Evolutionary conservation across 2,888 invertebrate species (phyloP).

Genomic region (Tachina grossa): DNA sequence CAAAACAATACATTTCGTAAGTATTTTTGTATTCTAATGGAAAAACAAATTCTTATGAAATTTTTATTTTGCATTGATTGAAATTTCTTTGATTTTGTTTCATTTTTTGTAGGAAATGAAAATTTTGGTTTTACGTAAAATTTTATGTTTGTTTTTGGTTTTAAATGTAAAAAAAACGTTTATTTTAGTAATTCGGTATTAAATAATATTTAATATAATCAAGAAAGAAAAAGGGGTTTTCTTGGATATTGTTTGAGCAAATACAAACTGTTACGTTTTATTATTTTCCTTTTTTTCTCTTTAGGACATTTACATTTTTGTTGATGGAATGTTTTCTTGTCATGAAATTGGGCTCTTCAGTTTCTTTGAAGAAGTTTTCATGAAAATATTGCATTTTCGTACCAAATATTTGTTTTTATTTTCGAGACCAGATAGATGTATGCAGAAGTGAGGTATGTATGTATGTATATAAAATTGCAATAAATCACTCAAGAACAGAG

Average conservation of each 20-base stretch:
- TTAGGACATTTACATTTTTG: constrained; percentile 26
- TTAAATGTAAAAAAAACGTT: not conserved
- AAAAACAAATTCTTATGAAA: not conserved
- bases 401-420: not conserved
- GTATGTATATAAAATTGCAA: too few species aligned
- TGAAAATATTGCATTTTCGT: not conserved
- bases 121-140: constrained; percentile 25
- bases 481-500: too few species aligned
- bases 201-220: constrained; percentile 2
- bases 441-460: too few species aligned
- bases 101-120: not conserved
- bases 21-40: constrained; percentile 15
- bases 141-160: constrained; percentile 29
- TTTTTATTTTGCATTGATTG: constrained; percentile 36
- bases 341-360: constrained; percentile 26
- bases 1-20: constrained; percentile 57
- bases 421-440: too few species aligned
- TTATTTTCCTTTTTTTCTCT: not conserved
- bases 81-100: constrained; percentile 16
- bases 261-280: not conserved
- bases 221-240: not conserved
- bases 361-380: not conserved
- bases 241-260: not conserved
- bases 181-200: not conserved
- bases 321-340: constrained; percentile 42